Evolutionary conservation across 1,140 invertebrate species (phyloP).

Genomic region (Chelonus insularis): DNA sequence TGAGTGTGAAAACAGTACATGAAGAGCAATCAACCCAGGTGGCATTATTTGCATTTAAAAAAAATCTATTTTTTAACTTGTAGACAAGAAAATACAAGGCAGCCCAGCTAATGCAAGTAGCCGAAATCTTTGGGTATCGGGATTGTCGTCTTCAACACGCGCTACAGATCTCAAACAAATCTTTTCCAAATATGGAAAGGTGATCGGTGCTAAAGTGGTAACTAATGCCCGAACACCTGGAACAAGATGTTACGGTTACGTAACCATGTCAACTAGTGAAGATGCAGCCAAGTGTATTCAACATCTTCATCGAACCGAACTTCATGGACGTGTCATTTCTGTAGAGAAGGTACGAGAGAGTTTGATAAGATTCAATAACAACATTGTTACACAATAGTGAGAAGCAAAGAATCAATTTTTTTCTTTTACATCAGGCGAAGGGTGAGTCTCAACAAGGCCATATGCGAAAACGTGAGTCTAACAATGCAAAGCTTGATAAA

Average conservation of each 20-base stretch:
- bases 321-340: constrained; percentile 91
- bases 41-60: too few species aligned
- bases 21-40: constrained; percentile 3
- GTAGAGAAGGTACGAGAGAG: constrained; percentile 83
- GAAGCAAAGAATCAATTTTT: too few species aligned
- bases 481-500: constrained; percentile 51
- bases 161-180: constrained; percentile 90
- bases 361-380: too few species aligned
- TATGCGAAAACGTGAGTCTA: constrained; percentile 52
- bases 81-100: constrained; percentile 51
- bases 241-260: constrained; percentile 90
- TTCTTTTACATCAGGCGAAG: constrained; percentile 45
- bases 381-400: too few species aligned
- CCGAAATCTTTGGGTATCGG: constrained; percentile 90
- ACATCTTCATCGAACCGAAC: constrained; percentile 84
- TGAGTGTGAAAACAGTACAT: constrained; percentile 29
- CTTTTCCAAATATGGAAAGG: constrained; percentile 92
- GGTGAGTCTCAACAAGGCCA: constrained; percentile 55
- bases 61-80: constrained; percentile 15
- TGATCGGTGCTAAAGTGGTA: constrained; percentile 94
- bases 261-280: constrained; percentile 87
- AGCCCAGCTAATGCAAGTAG: constrained; percentile 57
- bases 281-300: constrained; percentile 90
- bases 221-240: constrained; percentile 90
- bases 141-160: constrained; percentile 82